These are phyloP conservation scores for Mylabris sibirica DNA, from an alignment of 2,888 invertebrate species.

Conservation along the genomic window DNA sequence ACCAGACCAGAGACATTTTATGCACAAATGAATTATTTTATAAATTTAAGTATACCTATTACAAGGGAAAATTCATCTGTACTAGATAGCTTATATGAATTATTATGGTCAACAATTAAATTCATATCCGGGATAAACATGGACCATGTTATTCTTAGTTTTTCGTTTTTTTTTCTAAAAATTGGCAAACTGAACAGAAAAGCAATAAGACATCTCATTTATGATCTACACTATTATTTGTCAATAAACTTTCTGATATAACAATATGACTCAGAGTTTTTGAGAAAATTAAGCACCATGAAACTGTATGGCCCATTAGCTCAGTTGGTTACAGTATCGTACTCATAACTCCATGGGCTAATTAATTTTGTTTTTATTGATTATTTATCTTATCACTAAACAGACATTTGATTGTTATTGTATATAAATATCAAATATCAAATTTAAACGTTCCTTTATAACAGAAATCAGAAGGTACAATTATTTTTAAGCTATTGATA, in stretches of 20 bases:
- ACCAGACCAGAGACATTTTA: constrained; percentile 42
- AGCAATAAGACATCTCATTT: not conserved
- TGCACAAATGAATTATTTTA: constrained; percentile 42
- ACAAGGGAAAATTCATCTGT: constrained; percentile 37
- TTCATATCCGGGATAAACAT: constrained; percentile 45
- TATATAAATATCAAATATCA: too few relatives aligned
- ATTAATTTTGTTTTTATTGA: not conserved
- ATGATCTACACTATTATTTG: not conserved
- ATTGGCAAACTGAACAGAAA: too few relatives aligned
- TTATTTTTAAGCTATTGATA: too few relatives aligned
- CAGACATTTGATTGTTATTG: too few relatives aligned
- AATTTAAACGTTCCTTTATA: too few relatives aligned
- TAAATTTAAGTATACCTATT: constrained; percentile 38
- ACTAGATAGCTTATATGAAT: constrained; percentile 44
- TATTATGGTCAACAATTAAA: constrained; percentile 44
- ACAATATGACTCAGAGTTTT: too few relatives aligned
- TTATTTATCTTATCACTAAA: not conserved
- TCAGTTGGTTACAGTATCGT: constrained; percentile 81
- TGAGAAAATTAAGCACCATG: not conserved
- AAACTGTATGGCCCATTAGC: constrained; percentile 70
- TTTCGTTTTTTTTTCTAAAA: too few relatives aligned
- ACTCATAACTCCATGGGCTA: constrained; percentile 79
- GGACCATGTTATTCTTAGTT: constrained; percentile 31
- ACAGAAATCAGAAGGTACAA: too few relatives aligned
- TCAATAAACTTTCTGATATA: too few relatives aligned